These are phyloP conservation scores for Lobophora halterata DNA, from an alignment of 2,888 invertebrate species.

Conservation along the genomic window DNA sequence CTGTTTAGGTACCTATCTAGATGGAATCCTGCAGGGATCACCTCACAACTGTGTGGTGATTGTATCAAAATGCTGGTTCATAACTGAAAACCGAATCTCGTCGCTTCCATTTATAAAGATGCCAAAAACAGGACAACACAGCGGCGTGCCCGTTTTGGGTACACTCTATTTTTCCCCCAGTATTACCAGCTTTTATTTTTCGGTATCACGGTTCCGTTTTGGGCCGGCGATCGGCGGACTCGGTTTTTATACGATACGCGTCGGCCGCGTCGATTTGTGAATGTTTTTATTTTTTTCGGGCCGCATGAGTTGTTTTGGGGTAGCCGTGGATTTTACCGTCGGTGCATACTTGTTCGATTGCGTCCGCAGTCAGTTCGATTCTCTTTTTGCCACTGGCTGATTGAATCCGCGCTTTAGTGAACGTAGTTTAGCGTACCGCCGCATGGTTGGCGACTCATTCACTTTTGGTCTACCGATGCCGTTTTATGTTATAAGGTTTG, in stretches of 20 bases:
- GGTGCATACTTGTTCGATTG: constrained; percentile 71
- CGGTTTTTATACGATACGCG: constrained; percentile 75
- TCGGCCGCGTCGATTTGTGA: constrained; percentile 68
- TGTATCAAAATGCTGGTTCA: too few relatives aligned
- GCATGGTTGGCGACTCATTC: constrained; percentile 66
- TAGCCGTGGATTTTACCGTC: constrained; percentile 68
- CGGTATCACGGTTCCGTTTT: constrained; percentile 79
- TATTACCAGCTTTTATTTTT: constrained; percentile 77
- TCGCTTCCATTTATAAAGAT: constrained; percentile 59
- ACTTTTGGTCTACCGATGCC: constrained; percentile 49
- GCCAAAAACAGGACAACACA: constrained; percentile 48
- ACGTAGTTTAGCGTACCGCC: constrained; percentile 70
- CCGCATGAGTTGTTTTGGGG: constrained; percentile 77
- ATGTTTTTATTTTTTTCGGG: constrained; percentile 68
- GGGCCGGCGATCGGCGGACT: constrained; percentile 73
- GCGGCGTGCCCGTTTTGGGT: constrained; percentile 47
- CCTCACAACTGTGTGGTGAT: too few relatives aligned
- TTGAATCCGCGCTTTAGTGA: constrained; percentile 78
- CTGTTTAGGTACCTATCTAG: too few relatives aligned
- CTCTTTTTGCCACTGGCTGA: constrained; percentile 65
- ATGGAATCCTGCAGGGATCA: too few relatives aligned
- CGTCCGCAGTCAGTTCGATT: constrained; percentile 59
- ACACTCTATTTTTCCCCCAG: constrained; percentile 71
- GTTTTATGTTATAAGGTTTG: constrained; percentile 42
- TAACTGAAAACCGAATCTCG: constrained; percentile 34